Conservation (phyloP, 2,888 invertebrate genomes). For the Teleiodes luculella region DNA sequence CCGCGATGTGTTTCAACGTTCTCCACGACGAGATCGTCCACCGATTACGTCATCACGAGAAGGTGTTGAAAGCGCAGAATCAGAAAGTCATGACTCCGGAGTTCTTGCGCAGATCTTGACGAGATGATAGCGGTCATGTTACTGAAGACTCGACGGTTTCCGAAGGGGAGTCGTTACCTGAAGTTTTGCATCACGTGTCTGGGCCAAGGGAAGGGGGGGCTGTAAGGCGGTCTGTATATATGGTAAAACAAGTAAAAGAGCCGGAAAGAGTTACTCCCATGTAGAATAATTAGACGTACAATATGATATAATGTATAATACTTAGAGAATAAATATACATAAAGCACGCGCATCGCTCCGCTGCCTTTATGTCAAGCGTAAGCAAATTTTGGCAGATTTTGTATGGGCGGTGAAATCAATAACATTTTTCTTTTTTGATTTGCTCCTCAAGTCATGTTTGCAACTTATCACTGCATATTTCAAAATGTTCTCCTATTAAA, state of each 20-base stretch:
- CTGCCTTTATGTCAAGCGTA: no score
- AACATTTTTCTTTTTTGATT: no score
- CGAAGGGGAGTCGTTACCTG: slow-evolving; percentile 67
- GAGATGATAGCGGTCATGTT: slow-evolving; percentile 63
- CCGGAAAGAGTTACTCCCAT: slow-evolving; percentile 60
- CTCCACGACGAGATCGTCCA: slow-evolving; percentile 93
- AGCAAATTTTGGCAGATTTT: no score
- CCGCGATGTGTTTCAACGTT: slow-evolving; percentile 94
- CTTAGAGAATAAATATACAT: no score
- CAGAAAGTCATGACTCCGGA: slow-evolving; percentile 68
- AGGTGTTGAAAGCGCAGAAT: slow-evolving; percentile 50
- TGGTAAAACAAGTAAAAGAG: slow-evolving; percentile 59
- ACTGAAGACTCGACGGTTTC: slow-evolving; percentile 67
- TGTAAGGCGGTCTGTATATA: slow-evolving; percentile 62
- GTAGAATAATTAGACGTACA: slow-evolving; percentile 34
- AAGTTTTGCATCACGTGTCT: slow-evolving; percentile 69
- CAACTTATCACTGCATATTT: no score
- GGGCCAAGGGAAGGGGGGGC: slow-evolving; percentile 55
- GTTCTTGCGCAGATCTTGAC: slow-evolving; percentile 71
- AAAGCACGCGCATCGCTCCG: no score
- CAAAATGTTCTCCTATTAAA: no score
- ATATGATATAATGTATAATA: no score
- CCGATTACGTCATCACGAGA: slow-evolving; percentile 82
- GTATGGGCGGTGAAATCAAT: no score
- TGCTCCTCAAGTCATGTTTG: no score